Evolutionary conservation across 2,113 vertebrate genomes (phyloP).

Genomic region (Ptychochromis oligacanthus): DNA sequence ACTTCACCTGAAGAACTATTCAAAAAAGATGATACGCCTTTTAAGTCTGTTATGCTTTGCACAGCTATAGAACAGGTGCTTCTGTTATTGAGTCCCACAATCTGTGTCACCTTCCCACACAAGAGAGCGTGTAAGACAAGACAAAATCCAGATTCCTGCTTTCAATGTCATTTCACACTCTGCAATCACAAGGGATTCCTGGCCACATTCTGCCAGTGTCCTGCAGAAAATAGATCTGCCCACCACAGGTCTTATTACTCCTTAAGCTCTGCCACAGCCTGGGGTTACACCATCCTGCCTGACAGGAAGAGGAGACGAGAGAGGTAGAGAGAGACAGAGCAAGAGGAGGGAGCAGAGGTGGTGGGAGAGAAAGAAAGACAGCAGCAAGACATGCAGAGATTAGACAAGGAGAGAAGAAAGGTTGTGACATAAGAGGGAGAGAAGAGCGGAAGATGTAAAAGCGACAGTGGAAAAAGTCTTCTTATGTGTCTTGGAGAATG

Average conservation of each 20-base stretch:
- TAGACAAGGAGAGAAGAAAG: conserved; percentile 6
- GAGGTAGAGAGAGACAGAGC: not conserved
- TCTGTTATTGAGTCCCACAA: not conserved
- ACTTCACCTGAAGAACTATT: not conserved
- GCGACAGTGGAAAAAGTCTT: not conserved
- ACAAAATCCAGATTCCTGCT: conserved; percentile 20
- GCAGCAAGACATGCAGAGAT: conserved; percentile 15
- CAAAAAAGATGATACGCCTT: not conserved
- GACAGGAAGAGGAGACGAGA: conserved; percentile 23
- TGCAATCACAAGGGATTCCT: conserved; percentile 61
- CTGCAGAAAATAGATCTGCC: conserved; percentile 70
- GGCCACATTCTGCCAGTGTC: conserved; percentile 54
- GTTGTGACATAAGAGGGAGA: conserved; percentile 9
- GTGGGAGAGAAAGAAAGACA: not conserved
- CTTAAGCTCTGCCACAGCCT: conserved; percentile 54
- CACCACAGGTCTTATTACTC: conserved; percentile 58
- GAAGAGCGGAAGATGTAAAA: not conserved
- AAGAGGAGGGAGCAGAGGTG: not conserved
- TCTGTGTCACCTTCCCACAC: conserved; percentile 9
- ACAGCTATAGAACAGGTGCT: not conserved
- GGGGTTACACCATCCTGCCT: conserved; percentile 48
- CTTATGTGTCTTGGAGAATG: not conserved
- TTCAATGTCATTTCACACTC: conserved; percentile 68
- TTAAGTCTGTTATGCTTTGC: not conserved
- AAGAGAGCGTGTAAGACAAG: conserved; percentile 27